Evolutionary conservation across 2,113 vertebrate genomes (phyloP), one percentile per base, ranked within the genome.

Genomic region (Hippoglossus stenolepis): DNA sequence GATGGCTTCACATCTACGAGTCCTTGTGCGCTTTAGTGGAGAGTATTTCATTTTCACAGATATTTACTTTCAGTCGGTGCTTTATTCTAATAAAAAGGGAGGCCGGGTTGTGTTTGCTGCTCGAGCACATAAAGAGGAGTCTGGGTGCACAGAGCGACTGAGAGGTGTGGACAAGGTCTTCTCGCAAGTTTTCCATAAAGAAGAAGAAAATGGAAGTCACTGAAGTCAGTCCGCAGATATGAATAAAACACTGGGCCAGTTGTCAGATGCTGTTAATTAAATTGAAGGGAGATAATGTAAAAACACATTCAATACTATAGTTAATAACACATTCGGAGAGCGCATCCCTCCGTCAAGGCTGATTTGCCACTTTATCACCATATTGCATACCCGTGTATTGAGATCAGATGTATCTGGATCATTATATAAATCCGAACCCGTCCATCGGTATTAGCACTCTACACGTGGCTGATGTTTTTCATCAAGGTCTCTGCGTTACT

Each of bases 1-100:
- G 84, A 91, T 87, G 82, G 76, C 79, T 85, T 85, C 85, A 84
- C 67, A 83, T 90, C 72, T 75, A 23, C 59, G 79, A 84, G 54
- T 64, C 67, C 65, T 71, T 43, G 65, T 12, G 58, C 75, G 71
- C 24, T 40, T 79, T 72, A 45, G 78, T 26, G 58, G 61, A 56
- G 53, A 68, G 65, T 72, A 63, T 83, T 83, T 91, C 65, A 89
- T 89, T 90, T 80, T 70, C 82, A 75, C 75, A 70, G 68, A 79
- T 86, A 87, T 80, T 85, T 79, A 75, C 77, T 89, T 77, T 70
- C 56, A 81, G 59, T 77, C 51, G 18, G 54, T 12, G 35, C 71
- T 87, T 82, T 73, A 75, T 74, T 85, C 82, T 71, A 74, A 85
- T 84, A 51, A 67, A 85, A 26, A 58, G 79, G 38, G 43, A 75